Percentiles rank a stretch among this genome's conserved stretches.
Evolutionary conservation across 2,888 invertebrate species (phyloP).

Genomic region (Thereva nobilitata): DNA sequence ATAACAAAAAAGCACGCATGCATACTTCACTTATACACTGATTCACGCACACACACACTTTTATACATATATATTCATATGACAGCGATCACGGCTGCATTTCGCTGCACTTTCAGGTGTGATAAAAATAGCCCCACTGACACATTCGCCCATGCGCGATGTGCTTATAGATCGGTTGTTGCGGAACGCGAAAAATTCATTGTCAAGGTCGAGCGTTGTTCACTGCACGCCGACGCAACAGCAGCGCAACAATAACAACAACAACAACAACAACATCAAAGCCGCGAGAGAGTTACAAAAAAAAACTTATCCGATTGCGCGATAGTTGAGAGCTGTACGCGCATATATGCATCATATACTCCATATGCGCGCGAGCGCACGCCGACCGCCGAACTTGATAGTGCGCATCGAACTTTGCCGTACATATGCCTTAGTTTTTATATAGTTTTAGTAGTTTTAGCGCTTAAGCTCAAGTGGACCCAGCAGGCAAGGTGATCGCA

Average conservation of each 20-base stretch:
- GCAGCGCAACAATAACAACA: no score
- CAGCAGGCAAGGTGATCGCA: constrained; percentile 10
- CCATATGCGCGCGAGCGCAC: constrained; percentile 16
- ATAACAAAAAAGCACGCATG: constrained; percentile 38
- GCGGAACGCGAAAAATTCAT: constrained; percentile 45
- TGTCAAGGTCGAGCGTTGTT: constrained; percentile 46
- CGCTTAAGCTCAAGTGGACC: constrained; percentile 23
- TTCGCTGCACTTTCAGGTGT: constrained; percentile 23
- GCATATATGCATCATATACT: constrained; percentile 38
- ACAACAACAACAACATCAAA: no score
- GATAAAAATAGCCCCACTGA: constrained; percentile 26
- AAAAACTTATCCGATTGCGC: constrained; percentile 28
- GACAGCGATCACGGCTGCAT: background rate
- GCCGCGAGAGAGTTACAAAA: no score
- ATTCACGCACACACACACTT: background rate
- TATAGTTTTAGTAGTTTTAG: constrained; percentile 31
- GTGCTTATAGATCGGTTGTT: constrained; percentile 2
- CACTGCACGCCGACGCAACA: constrained; percentile 28
- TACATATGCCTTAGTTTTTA: no score
- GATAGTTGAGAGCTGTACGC: constrained; percentile 33
- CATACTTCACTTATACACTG: background rate
- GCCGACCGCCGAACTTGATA: constrained; percentile 21
- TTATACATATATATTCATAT: constrained; percentile 4
- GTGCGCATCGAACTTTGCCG: constrained; percentile 16
- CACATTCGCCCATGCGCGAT: background rate